Evolutionary conservation across 1,140 invertebrate genomes (phyloP).

Genomic region (Drosophila navojoa): DNA sequence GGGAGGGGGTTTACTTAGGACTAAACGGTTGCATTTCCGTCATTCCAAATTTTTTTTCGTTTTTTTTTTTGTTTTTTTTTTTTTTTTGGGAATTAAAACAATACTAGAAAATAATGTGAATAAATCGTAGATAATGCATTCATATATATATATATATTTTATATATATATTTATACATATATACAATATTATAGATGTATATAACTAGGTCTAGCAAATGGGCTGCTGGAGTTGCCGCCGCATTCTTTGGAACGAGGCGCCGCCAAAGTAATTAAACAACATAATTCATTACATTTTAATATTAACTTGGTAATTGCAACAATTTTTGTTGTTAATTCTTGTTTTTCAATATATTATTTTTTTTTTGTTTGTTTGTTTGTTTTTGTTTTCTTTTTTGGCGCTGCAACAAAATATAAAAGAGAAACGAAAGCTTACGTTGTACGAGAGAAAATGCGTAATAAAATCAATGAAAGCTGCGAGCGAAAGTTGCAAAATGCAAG

Average conservation of each 20-base stretch:
- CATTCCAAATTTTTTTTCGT: neutral
- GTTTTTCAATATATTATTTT: neutral
- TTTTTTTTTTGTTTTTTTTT: neutral
- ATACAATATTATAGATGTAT: constrained; percentile 14
- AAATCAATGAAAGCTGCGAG: constrained; percentile 47
- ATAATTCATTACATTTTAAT: constrained; percentile 38
- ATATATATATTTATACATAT: constrained; percentile 17
- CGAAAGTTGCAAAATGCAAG: constrained; percentile 34
- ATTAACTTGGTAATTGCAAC: constrained; percentile 33
- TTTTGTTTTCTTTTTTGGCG: constrained; percentile 30
- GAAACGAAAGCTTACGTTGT: constrained; percentile 37
- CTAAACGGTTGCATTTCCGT: neutral
- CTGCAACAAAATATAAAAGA: constrained; percentile 38
- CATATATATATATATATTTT: constrained; percentile 14
- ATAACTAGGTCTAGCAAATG: constrained; percentile 37
- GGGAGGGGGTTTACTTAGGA: neutral
- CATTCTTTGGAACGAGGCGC: constrained; percentile 48
- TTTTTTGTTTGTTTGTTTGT: constrained; percentile 7
- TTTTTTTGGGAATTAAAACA: constrained; percentile 21
- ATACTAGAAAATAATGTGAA: constrained; percentile 14
- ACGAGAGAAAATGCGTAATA: constrained; percentile 30
- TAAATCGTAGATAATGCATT: constrained; percentile 4
- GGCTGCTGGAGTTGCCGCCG: constrained; percentile 18
- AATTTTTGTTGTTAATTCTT: constrained; percentile 21
- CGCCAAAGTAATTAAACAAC: constrained; percentile 51